phyloP scores from a whole-genome alignment of 2,113 vertebrate genomes.

The Thamnophis sirtalis region DNA sequence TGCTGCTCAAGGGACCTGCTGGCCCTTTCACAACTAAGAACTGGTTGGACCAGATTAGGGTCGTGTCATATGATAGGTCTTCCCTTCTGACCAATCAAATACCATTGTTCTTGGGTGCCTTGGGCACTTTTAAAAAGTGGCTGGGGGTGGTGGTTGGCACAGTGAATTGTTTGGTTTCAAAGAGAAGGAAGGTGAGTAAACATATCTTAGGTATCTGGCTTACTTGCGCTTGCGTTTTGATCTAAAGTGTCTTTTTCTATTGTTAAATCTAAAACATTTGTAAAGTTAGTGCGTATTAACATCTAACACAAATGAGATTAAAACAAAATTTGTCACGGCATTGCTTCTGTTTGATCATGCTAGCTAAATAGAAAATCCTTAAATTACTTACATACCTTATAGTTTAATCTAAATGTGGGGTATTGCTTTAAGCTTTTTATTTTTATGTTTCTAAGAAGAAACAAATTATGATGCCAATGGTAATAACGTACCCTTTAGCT shows the following conservation, averaged over 20 bases:
- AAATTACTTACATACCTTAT: not conserved
- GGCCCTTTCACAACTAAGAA: slow-evolving; percentile 33
- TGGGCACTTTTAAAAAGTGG: slow-evolving; percentile 47
- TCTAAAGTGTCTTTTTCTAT: not conserved
- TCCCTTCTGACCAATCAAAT: slow-evolving; percentile 65
- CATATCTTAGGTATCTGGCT: not conserved
- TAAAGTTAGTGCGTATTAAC: not conserved
- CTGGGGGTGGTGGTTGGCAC: not conserved
- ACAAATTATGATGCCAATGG: not conserved
- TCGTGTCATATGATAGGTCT: slow-evolving; percentile 55
- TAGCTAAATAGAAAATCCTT: not conserved
- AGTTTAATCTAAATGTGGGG: not conserved
- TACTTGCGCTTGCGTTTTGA: not conserved
- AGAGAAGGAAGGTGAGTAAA: slow-evolving; percentile 24
- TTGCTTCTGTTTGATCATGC: not conserved
- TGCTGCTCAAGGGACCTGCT: slow-evolving; percentile 47
- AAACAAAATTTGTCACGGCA: not conserved
- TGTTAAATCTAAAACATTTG: not conserved
- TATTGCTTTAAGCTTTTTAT: not conserved
- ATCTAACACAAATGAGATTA: not conserved
- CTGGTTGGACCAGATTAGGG: slow-evolving; percentile 62
- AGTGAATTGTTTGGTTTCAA: slow-evolving; percentile 9
- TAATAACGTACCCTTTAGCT: not conserved
- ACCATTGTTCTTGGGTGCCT: slow-evolving; percentile 21
- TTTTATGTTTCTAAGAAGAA: not conserved